Conservation (phyloP, 2,113 vertebrate genomes). For the Corydoras sp. region DNA sequence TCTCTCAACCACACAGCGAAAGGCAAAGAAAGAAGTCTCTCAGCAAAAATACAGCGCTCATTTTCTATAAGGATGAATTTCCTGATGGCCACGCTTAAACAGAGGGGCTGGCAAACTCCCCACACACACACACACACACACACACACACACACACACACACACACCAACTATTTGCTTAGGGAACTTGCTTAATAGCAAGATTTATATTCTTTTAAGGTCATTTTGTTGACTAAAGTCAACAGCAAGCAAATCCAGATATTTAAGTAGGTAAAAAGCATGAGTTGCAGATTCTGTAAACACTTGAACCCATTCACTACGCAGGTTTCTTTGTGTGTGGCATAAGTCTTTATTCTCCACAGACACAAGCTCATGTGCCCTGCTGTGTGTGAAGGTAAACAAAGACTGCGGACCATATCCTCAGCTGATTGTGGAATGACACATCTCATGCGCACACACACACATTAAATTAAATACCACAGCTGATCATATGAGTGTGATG, state of each 20-base stretch:
- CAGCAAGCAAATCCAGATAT: no score
- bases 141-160: no score
- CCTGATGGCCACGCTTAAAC: slow-evolving; percentile 65
- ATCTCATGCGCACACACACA: slow-evolving; percentile 43
- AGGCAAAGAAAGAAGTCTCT: slow-evolving; percentile 46
- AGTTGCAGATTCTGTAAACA: slow-evolving; percentile 33
- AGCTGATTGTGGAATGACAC: slow-evolving; percentile 64
- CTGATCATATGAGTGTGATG: slow-evolving; percentile 60
- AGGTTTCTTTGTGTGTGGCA: slow-evolving; percentile 41
- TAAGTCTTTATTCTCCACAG: slow-evolving; percentile 62
- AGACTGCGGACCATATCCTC: slow-evolving; percentile 59
- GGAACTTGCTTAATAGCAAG: no score
- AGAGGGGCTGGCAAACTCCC: slow-evolving; percentile 63
- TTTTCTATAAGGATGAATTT: slow-evolving; percentile 69
- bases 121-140: not conserved
- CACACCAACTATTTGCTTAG: no score
- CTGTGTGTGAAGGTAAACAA: slow-evolving; percentile 32
- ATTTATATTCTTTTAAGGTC: no score
- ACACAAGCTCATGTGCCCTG: slow-evolving; percentile 56
- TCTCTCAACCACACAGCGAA: slow-evolving; percentile 57
- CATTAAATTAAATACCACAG: slow-evolving; percentile 34
- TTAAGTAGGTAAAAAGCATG: slow-evolving; percentile 17
- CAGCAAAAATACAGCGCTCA: slow-evolving; percentile 38
- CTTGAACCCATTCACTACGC: slow-evolving; percentile 53
- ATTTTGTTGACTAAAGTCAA: no score